These are phyloP conservation scores for Podabrus alpinus DNA, from an alignment of 2,888 invertebrate genomes.

Conservation along the genomic window DNA sequence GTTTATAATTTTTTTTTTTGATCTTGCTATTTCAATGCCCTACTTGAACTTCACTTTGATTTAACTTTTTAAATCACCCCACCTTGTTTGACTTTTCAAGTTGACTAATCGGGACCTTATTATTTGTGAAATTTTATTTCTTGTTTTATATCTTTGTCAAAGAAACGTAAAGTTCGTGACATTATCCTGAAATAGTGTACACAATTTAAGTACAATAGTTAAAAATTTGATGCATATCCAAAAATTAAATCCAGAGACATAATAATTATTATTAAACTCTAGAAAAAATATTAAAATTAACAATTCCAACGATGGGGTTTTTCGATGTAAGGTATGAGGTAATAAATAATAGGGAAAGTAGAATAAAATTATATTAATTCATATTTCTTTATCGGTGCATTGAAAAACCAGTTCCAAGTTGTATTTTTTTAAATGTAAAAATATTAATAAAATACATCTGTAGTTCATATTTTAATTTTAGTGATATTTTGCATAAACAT, in stretches of 20 bases:
- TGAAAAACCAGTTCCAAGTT: not conserved
- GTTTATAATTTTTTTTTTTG: no score
- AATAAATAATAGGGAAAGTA: not conserved
- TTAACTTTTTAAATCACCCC: not conserved
- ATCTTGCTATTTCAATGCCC: no score
- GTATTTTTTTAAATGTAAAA: not conserved
- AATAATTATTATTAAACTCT: no score
- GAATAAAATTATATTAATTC: not conserved
- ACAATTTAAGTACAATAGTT: not conserved
- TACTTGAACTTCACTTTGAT: no score
- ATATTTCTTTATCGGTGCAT: not conserved
- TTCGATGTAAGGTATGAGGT: not conserved
- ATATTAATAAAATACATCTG: not conserved
- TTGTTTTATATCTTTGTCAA: not conserved
- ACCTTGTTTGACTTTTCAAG: not conserved
- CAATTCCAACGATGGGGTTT: not conserved
- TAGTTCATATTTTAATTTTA: not conserved
- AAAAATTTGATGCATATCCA: not conserved
- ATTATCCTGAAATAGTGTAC: not conserved
- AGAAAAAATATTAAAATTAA: not conserved
- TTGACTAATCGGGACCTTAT: not conserved
- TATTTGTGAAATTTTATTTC: not conserved
- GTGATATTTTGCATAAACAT: not conserved
- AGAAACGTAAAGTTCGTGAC: not conserved
- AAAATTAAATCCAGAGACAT: not conserved